phyloP scores from a whole-genome alignment of 2,113 vertebrate species.

The Cynopterus brachyotis region DNA sequence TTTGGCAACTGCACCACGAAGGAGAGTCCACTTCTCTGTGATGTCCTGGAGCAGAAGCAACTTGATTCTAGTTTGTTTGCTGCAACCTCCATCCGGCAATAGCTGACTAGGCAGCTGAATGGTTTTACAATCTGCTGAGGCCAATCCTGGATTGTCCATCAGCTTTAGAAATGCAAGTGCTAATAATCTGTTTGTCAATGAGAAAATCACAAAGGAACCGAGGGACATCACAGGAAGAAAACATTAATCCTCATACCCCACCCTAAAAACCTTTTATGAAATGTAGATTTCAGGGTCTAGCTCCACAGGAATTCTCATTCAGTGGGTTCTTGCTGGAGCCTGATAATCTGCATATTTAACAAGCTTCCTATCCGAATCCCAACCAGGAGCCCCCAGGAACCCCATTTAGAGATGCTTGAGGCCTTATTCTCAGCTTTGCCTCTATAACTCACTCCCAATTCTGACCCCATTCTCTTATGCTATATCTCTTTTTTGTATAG shows the following conservation, averaged over 20 bases:
- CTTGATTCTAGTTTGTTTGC: not conserved
- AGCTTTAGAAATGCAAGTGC: not conserved
- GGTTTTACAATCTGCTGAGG: not conserved
- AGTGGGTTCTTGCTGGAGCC: not conserved
- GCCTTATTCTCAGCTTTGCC: not conserved
- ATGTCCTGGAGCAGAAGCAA: not conserved
- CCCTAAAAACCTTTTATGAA: not conserved
- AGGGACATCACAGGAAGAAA: not conserved
- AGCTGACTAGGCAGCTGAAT: not conserved
- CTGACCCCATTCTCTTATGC: not conserved
- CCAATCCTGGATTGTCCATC: not conserved
- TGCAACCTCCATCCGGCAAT: not conserved
- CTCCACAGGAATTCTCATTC: not conserved
- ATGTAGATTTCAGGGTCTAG: not conserved
- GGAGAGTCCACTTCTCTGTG: not conserved
- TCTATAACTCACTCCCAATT: not conserved
- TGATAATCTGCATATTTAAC: not conserved
- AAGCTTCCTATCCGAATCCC: not conserved
- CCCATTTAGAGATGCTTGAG: not conserved
- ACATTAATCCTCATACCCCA: not conserved
- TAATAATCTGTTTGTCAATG: not conserved
- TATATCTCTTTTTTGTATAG: conserved; percentile 1
- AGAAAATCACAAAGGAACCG: not conserved
- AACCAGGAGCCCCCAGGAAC: not conserved
- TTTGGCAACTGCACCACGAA: not conserved